Evolutionary conservation across 2,113 vertebrate species (phyloP).

Genomic region (Macroglossus sobrinus): DNA sequence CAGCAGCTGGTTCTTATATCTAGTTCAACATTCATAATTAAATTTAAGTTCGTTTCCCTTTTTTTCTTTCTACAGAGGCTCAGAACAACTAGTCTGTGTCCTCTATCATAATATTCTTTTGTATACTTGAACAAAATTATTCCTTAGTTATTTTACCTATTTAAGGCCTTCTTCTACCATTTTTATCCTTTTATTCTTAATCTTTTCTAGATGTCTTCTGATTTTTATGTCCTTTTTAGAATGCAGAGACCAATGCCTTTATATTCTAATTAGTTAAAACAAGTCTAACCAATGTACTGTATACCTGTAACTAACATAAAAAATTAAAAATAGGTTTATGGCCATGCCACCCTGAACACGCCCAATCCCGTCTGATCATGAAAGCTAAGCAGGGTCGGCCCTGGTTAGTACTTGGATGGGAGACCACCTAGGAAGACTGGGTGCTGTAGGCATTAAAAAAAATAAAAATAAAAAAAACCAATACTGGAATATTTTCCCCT

Average conservation of each 20-base stretch:
- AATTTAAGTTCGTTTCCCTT: background rate
- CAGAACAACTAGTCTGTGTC: background rate
- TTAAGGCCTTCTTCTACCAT: background rate
- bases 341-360: no score
- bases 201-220: conserved; percentile 1
- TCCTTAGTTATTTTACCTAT: conserved; percentile 12
- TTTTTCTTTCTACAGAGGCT: background rate
- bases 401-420: no score
- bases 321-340: no score
- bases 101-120: background rate
- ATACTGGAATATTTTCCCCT: background rate
- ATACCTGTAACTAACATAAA: no score
- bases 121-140: background rate
- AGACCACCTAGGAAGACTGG: no score
- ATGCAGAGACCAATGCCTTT: background rate
- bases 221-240: background rate
- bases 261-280: background rate
- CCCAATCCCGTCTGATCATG: no score
- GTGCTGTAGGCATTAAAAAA: no score
- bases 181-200: background rate
- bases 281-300: background rate
- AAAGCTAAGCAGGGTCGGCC: no score
- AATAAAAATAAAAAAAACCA: background rate
- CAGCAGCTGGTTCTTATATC: background rate
- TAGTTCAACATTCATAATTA: background rate